Conservation (phyloP, 2,888 invertebrate species). For the Junonia oenone region DNA sequence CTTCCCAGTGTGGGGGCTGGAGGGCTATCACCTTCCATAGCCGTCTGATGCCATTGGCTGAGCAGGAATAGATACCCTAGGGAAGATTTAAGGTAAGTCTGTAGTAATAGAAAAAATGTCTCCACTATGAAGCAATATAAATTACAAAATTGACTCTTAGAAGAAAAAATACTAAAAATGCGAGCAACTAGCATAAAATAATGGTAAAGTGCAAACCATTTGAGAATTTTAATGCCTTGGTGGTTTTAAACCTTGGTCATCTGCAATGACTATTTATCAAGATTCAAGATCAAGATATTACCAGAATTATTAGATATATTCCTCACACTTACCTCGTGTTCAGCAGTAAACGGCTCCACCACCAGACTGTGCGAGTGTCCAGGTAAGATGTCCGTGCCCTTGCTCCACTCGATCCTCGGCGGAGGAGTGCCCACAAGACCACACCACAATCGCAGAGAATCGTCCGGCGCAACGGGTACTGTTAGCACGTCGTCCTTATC, state of each 20-base stretch:
- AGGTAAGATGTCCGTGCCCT: constrained; percentile 12
- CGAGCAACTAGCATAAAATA: no score
- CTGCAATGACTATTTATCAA: no score
- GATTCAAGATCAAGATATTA: no score
- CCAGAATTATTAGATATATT: no score
- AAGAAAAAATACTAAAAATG: no score
- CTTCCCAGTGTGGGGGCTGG: constrained; percentile 73
- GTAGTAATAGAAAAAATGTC: no score
- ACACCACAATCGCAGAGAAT: constrained; percentile 81
- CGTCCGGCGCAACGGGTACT: constrained; percentile 48
- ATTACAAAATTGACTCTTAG: no score
- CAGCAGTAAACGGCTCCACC: constrained; percentile 56
- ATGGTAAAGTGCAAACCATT: not conserved
- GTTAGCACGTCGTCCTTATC: constrained; percentile 57
- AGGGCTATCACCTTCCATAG: constrained; percentile 64
- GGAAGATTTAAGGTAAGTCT: no score
- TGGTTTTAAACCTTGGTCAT: no score
- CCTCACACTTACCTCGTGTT: constrained; percentile 56
- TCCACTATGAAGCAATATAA: no score
- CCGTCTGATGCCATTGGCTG: constrained; percentile 80
- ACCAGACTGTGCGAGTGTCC: constrained; percentile 54
- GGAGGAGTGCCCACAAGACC: constrained; percentile 81
- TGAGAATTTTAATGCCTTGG: no score
- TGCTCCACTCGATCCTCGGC: constrained; percentile 80
- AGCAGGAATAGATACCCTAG: constrained; percentile 89